Percentiles rank a stretch among this genome's conserved stretches.
Evolutionary conservation across 1,140 invertebrate genomes (phyloP).

Genomic region (Achroia grisella): DNA sequence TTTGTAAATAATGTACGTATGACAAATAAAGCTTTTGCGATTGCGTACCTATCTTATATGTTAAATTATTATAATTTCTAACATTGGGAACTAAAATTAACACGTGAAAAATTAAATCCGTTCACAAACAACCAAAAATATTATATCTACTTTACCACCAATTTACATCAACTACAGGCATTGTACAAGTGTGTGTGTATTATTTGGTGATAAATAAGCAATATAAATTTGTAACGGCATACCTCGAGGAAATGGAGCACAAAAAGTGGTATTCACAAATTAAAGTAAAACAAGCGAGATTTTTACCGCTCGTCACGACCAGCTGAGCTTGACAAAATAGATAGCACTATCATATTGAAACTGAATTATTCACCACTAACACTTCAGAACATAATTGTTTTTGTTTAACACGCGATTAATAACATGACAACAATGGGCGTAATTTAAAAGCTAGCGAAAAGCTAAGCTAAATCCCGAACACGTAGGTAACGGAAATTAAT

Average conservation of each 20-base stretch:
- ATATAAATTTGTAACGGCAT: slow-evolving; percentile 49
- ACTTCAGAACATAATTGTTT: too few relatives aligned
- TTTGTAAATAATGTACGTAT: slow-evolving; percentile 40
- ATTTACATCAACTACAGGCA: too few relatives aligned
- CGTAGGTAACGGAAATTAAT: slow-evolving; percentile 9
- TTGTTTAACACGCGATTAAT: background rate
- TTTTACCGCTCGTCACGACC: slow-evolving; percentile 65
- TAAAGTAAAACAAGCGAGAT: slow-evolving; percentile 61
- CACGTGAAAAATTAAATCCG: background rate
- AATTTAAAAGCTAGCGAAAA: slow-evolving; percentile 1
- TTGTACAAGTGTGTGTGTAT: too few relatives aligned
- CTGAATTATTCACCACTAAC: too few relatives aligned
- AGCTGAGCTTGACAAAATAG: slow-evolving; percentile 66
- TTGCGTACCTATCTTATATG: background rate
- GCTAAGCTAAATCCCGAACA: slow-evolving; percentile 1
- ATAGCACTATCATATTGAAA: slow-evolving; percentile 54
- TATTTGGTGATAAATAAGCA: background rate
- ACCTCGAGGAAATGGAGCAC: slow-evolving; percentile 65
- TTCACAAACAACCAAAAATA: background rate
- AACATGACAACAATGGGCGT: background rate
- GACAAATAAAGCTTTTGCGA: slow-evolving; percentile 29
- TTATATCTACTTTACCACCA: too few relatives aligned
- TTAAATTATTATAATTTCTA: too few relatives aligned
- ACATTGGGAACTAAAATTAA: background rate
- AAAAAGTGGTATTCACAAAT: slow-evolving; percentile 54